Conservation (phyloP, 2,888 invertebrate genomes). For the Bombyx huttoni region DNA sequence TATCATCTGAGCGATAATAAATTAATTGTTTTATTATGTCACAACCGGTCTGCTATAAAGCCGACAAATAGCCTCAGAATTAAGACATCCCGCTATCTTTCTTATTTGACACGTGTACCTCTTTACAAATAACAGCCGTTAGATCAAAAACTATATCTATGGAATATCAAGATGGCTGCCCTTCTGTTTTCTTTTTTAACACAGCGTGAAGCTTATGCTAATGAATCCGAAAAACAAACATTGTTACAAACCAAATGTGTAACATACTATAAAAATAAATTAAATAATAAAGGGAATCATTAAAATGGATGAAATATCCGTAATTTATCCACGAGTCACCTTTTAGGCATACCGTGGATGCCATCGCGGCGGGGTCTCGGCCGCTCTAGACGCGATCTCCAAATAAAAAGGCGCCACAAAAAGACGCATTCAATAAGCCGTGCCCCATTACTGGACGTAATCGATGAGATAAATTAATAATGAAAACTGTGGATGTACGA, state of each 20-base stretch:
- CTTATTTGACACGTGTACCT: constrained; percentile 49
- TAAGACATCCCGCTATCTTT: constrained; percentile 68
- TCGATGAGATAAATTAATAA: constrained; percentile 70
- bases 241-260: constrained; percentile 70
- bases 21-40: constrained; percentile 70
- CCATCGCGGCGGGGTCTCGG: constrained; percentile 62
- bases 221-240: constrained; percentile 70
- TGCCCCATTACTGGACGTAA: constrained; percentile 65
- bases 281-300: constrained; percentile 72
- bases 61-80: constrained; percentile 61
- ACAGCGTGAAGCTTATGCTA: constrained; percentile 66
- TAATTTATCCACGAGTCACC: constrained; percentile 73
- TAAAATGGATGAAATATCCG: constrained; percentile 70
- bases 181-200: constrained; percentile 34
- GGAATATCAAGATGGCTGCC: constrained; percentile 50
- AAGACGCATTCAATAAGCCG: constrained; percentile 69
- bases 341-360: constrained; percentile 69
- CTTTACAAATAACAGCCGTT: constrained; percentile 45
- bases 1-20: constrained; percentile 60
- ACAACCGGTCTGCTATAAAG: constrained; percentile 53
- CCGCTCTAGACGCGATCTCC: constrained; percentile 63
- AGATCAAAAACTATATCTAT: constrained; percentile 50
- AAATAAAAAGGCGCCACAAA: constrained; percentile 71
- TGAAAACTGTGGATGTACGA: constrained; percentile 42
- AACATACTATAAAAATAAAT: constrained; percentile 72